Conservation (phyloP, 2,797 vertebrate species). For the Halcyon badia region DNA sequence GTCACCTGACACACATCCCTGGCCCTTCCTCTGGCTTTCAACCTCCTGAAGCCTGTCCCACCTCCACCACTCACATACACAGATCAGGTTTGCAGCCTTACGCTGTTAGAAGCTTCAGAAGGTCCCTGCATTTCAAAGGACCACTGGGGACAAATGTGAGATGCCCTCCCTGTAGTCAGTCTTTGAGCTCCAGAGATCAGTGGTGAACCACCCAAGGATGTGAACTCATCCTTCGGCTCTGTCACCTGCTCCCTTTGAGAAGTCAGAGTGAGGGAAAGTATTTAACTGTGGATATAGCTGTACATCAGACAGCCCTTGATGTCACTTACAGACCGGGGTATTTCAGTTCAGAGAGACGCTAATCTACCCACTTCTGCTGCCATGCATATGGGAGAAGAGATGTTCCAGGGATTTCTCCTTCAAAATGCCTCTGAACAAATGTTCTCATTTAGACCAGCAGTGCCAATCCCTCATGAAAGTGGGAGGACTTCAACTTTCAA, state of each 20-base stretch:
- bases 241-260: background rate
- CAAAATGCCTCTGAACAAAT: background rate
- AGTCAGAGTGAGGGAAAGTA: background rate
- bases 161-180: no score
- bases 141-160: background rate
- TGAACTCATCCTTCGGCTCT: background rate
- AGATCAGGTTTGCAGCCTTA: background rate
- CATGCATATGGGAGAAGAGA: background rate
- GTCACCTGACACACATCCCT: background rate
- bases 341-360: background rate
- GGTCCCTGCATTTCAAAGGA: background rate
- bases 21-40: background rate
- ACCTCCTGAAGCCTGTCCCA: background rate
- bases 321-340: background rate
- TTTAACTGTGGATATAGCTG: background rate
- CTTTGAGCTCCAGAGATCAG: background rate
- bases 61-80: background rate
- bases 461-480: background rate
- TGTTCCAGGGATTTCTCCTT: background rate
- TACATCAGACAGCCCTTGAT: conserved; percentile 10
- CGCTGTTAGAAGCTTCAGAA: background rate
- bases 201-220: background rate
- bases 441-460: background rate
- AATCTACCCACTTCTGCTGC: background rate
- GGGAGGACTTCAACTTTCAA: background rate